Percentiles rank a stretch among this genome's conserved stretches.
These are phyloP conservation scores for Smithornis capensis DNA, from an alignment of 2,113 vertebrate species.

Conservation along the genomic window DNA sequence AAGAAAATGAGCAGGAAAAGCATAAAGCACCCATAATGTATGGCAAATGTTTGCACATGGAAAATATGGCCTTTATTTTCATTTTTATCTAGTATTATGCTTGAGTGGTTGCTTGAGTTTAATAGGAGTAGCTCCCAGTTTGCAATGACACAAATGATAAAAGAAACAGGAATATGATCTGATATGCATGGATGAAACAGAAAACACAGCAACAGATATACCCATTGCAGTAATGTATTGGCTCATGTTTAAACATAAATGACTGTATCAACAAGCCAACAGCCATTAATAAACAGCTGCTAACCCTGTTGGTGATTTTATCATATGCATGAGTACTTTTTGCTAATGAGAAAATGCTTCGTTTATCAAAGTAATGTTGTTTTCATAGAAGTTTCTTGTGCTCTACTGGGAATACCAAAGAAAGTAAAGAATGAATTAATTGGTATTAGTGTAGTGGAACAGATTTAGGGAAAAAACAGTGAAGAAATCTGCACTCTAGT, in stretches of 20 bases:
- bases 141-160: neutral
- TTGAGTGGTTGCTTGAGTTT: neutral
- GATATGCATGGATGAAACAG: conserved; percentile 38
- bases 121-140: neutral
- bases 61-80: neutral
- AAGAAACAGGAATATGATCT: neutral
- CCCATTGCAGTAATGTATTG: conserved; percentile 43
- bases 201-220: conserved; percentile 23
- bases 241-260: conserved; percentile 66
- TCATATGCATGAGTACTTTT: conserved; percentile 55
- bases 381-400: conserved; percentile 42
- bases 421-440: neutral
- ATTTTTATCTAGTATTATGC: neutral
- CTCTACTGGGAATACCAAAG: neutral
- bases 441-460: neutral
- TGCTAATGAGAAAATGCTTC: conserved; percentile 67
- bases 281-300: conserved; percentile 67
- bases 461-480: neutral
- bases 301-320: conserved; percentile 54
- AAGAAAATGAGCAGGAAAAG: conserved; percentile 46
- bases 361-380: conserved; percentile 57
- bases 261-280: conserved; percentile 58
- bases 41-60: conserved; percentile 7
- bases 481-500: neutral
- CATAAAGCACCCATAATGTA: conserved; percentile 15